Base-by-base conservation (phyloP, 1,140 invertebrate species). In the Diploscapter pachys region DNA sequence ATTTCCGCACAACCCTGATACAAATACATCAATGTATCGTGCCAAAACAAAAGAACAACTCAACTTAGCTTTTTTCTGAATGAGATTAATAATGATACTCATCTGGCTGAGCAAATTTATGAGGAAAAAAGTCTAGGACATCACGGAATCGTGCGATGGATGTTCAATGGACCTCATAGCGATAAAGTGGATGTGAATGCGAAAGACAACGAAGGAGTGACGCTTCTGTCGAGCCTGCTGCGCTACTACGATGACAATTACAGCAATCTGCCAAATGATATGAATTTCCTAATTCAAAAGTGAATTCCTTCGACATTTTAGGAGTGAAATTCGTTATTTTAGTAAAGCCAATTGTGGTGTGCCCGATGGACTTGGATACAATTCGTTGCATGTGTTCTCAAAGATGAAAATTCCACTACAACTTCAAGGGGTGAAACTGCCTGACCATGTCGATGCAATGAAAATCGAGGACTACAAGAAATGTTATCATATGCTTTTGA, bases 111-210 rank as follows among this genome's bases (percentile, higher is more conserved):
- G 31, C 31, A 31, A 31, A 31, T 31, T 31, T 31, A 31, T 31
- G 31, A 31, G 31, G 31, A 31, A 31, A 31, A 70, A 89, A 53
- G 86, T 83, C 69, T 88, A 80, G 88, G 88, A 5, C 88, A 89
- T 75, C 86, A 86, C 72, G 89, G 89, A 8, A 77, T 89, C 56
- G 88, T 88, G 52, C 63, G 75, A 0, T 87, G 89, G 68, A 83
- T 85, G 65, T 79, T 89, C 4, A 78, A 89, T 6, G 84, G 83
- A 55, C 82, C 86, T 65, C 84, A 86, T 66, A 86, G 85, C 4
- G 86, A 88, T 52, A 85, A 88, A 77, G 86, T 89, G n/a, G 88
- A 89, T 81, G 87, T 89, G 64, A 86, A 85, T 76, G 83, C 83
- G 75, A 80, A 79, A 54, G 75, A 76, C 50, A 72, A 64, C 54